Evolutionary conservation across 2,797 vertebrate species (phyloP).

Genomic region (Leptoclinus maculatus): DNA sequence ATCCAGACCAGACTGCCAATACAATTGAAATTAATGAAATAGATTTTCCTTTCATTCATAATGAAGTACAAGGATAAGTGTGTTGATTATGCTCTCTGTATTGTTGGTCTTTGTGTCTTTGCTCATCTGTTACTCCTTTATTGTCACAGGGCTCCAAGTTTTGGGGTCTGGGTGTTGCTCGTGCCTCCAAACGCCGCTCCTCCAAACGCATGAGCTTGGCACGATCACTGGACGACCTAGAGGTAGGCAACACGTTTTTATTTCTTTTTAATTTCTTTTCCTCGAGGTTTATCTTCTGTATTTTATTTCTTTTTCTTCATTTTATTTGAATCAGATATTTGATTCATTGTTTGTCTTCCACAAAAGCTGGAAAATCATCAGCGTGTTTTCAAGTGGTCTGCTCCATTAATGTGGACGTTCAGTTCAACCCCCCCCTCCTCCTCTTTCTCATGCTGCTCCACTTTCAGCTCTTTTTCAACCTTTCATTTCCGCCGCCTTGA

Average conservation of each 20-base stretch:
- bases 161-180: conserved; percentile 82
- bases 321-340: not conserved
- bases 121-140: conserved; percentile 17
- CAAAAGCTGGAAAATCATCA: not conserved
- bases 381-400: not conserved
- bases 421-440: conserved; percentile 11
- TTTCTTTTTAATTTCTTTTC: not conserved
- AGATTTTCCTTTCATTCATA: not conserved
- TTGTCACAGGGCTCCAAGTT: conserved; percentile 84
- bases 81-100: not conserved
- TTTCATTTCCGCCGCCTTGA: conserved; percentile 76
- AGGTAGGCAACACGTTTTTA: conserved; percentile 82
- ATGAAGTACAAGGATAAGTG: not conserved
- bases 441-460: conserved; percentile 35
- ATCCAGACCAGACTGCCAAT: not conserved
- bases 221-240: conserved; percentile 94
- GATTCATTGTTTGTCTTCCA: not conserved
- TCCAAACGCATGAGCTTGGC: conserved; percentile 92
- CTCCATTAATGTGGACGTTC: conserved; percentile 31
- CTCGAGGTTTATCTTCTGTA: not conserved
- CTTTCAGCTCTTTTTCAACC: conserved; percentile 58
- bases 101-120: not conserved
- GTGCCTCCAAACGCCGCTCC: conserved; percentile 87
- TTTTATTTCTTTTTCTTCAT: not conserved
- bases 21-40: not conserved